Base-by-base conservation (phyloP, 2,888 invertebrate genomes). In the Epirrita christyi region DNA sequence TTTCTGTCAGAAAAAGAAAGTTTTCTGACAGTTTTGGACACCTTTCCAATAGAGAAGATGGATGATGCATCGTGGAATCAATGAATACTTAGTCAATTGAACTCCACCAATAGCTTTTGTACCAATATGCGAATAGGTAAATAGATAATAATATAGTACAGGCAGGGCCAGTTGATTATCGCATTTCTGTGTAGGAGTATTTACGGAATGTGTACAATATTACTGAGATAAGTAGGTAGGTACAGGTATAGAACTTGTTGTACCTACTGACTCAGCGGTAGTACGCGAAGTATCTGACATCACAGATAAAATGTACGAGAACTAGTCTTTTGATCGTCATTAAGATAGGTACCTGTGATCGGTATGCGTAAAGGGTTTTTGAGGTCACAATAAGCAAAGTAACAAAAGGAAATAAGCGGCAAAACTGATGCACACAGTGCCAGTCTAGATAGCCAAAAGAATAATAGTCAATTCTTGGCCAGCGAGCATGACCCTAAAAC, bases 151-250 rank as follows among this genome's bases (percentile, higher is more conserved):
- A 32, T 32, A 32, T 32, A 7, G 32, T 32, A 13, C 4, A 21
- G 21, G 4, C 4, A 21, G 21, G 21, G n/a, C n/a, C 21, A 21
- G 2, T 21, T 21, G 21, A 21, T 66, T 66, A 68, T 67, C 65
- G 64, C 43, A 46, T 56, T 63, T 48, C 55, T 50, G 56, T 62
- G 72, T 71, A 68, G 72, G 71, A 59, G 66, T 68, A 62, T 65
- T 62, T 64, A 63, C 48, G 64, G 63, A 66, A 68, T 67, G 56
- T 59, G 53, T 27, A 36, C 21, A 21, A 21, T 21, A 21, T 21
- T 21, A 21, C 21, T 21, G 21, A 21, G 21, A 21, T n/a, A n/a
- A n/a, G 45, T n/a, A 8, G 28, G 10, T 34, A 29, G 15, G 14
- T 14, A 37, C 44, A 9, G 15, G 6, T n/a, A n/a, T 36, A 43